These are phyloP conservation scores for Dendrocopos noguchii DNA, from an alignment of 2,113 vertebrate genomes.

Conservation along the genomic window DNA sequence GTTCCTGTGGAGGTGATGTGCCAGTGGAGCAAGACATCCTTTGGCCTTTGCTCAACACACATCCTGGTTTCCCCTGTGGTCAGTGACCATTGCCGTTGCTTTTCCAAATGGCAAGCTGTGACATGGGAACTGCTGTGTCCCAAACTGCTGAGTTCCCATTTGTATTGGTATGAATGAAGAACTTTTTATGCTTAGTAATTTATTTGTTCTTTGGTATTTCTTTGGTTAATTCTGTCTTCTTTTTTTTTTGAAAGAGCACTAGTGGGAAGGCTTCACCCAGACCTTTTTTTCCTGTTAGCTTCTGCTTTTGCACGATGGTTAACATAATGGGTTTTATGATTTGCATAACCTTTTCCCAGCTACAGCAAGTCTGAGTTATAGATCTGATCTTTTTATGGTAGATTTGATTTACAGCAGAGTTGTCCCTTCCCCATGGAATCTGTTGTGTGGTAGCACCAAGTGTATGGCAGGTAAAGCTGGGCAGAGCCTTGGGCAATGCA, in stretches of 20 bases:
- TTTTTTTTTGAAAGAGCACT: not conserved
- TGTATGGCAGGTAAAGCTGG: not conserved
- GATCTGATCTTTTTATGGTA: not conserved
- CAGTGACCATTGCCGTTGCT: rapidly evolving
- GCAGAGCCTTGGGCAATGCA: not conserved
- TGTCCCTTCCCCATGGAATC: not conserved
- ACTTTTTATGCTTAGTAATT: not conserved
- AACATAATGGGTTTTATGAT: not conserved
- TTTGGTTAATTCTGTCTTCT: not conserved
- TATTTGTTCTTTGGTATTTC: not conserved
- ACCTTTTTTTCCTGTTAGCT: not conserved
- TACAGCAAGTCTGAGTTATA: not conserved
- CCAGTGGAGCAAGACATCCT: not conserved
- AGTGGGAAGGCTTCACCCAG: not conserved
- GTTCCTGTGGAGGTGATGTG: not conserved
- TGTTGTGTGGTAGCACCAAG: rapidly evolving
- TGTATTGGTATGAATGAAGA: not conserved
- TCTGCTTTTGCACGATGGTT: not conserved
- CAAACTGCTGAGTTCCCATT: not conserved
- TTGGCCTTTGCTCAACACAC: not conserved
- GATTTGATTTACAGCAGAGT: not conserved
- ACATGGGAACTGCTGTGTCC: not conserved
- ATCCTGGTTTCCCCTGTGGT: not conserved
- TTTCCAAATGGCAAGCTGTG: not conserved
- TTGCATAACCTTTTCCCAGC: not conserved